Evolutionary conservation across 2,888 invertebrate species (phyloP), one percentile per base, ranked within the genome.

Genomic region (Polydrusus pterygomalis): DNA sequence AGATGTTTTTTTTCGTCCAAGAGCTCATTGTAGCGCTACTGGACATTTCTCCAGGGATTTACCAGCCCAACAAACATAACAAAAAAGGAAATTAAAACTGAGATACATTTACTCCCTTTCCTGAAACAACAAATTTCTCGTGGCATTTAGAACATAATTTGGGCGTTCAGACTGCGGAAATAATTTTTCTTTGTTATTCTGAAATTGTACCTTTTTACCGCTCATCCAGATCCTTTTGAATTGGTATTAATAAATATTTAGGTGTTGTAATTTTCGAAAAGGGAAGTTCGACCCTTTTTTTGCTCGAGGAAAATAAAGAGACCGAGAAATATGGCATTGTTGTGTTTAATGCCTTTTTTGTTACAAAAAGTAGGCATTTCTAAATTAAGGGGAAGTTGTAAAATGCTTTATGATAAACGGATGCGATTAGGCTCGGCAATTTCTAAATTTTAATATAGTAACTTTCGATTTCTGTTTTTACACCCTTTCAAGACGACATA

Each of bases 171-270:
- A 71, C 25, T 63, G 63, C 71, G 71, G 71, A 71, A 71, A 63
- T 71, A 71, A 71, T 71, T 71, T 71, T 71, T 71, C 71, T 71
- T 71, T 71, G 63, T 71, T 49, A 43, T 71, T 63, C 30, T 10
- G 49, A 71, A 71, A 63, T 70, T 51, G 67, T 60, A 60, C 58
- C 58, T 60, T 60, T 56, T 60, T 60, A 60, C 18, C 30, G 58
- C 17, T 60, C 38, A 60, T 60, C 38, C 38, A 34, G 58, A 18
- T 38, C 58, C 58, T 38, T 60, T 60, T 60, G 58, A 60, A 60
- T 38, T 18, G 58, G 58, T 38, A 60, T 60, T 60, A 60, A 38
- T 60, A 60, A 60, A 60, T 60, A 60, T 60, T 60, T 60, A 60
- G 58, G 58, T 60, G 58, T 38, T 60, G 58, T 60, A 60, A 60